A percentile compares a stretch with the other conserved stretches of the same genome.
These are phyloP conservation scores for Hipparchia sbordonii DNA, from an alignment of 2,888 invertebrate species.

Conservation along the genomic window DNA sequence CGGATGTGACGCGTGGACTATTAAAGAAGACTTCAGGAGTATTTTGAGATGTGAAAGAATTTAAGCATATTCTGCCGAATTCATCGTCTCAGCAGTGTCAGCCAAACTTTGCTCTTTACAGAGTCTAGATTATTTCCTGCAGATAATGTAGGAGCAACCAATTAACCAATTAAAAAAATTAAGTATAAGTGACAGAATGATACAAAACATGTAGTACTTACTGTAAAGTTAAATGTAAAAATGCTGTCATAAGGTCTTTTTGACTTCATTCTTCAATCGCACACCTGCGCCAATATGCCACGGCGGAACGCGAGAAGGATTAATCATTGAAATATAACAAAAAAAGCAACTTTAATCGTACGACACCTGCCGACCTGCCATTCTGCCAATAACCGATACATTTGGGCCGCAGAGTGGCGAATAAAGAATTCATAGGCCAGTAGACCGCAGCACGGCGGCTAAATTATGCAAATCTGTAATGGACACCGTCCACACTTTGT, in stretches of 20 bases:
- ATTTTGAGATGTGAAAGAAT: no score
- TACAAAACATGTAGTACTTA: no score
- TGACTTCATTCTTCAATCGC: slow-evolving; percentile 1
- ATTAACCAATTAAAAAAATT: no score
- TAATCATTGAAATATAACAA: slow-evolving; percentile 35
- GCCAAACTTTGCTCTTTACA: neutral
- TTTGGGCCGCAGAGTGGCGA: slow-evolving; percentile 58
- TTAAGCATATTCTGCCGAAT: no score
- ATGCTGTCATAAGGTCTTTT: neutral
- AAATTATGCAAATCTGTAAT: slow-evolving; percentile 80
- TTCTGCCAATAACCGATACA: slow-evolving; percentile 59
- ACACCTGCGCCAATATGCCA: slow-evolving; percentile 39
- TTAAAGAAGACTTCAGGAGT: no score
- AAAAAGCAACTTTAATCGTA: slow-evolving; percentile 57
- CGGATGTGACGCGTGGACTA: no score
- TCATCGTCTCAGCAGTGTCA: no score
- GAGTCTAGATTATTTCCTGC: no score
- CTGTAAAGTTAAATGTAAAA: neutral
- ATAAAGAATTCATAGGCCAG: slow-evolving; percentile 72
- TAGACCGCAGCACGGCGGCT: slow-evolving; percentile 66
- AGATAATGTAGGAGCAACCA: no score
- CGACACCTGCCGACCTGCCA: slow-evolving; percentile 69
- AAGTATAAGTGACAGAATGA: no score
- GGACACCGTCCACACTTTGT: slow-evolving; percentile 63
- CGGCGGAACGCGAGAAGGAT: slow-evolving; percentile 41